These are phyloP conservation scores for Oryzaephilus surinamensis DNA, from an alignment of 1,140 invertebrate species.

Conservation along the genomic window DNA sequence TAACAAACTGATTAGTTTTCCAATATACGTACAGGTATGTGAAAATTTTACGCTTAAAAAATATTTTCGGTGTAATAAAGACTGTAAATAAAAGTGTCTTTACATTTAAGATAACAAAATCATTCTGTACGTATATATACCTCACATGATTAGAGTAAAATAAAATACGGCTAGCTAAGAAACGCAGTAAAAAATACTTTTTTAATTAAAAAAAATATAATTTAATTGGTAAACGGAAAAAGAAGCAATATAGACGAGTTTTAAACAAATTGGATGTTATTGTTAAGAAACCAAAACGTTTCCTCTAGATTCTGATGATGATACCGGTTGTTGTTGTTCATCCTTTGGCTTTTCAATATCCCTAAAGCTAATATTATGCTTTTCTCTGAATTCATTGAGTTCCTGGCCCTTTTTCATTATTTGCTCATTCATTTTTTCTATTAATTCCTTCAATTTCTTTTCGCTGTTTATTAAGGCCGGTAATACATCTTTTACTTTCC, in stretches of 20 bases:
- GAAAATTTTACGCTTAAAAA: no score
- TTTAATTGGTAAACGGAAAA: neutral
- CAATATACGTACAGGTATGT: no score
- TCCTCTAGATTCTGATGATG: constrained; percentile 24
- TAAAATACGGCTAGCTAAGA: no score
- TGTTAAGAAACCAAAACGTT: constrained; percentile 34
- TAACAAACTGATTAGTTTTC: no score
- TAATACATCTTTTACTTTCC: constrained; percentile 83
- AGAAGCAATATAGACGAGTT: neutral
- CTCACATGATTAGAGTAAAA: neutral
- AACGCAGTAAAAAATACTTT: neutral
- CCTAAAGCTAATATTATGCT: constrained; percentile 73
- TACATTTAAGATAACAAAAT: no score
- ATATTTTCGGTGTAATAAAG: no score
- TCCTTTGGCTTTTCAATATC: constrained; percentile 48
- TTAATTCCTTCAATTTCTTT: constrained; percentile 69
- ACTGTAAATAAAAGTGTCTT: no score
- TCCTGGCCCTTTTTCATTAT: constrained; percentile 78
- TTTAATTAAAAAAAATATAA: no score
- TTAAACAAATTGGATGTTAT: constrained; percentile 1
- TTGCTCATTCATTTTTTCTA: constrained; percentile 69
- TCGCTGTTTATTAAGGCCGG: constrained; percentile 73
- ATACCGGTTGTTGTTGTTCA: constrained; percentile 30
- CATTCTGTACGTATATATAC: neutral
- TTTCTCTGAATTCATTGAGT: constrained; percentile 88